A percentile compares a stretch with the other conserved stretches of the same genome.
Conservation (phyloP, 2,888 invertebrate species). For the Coenonympha glycerion region DNA sequence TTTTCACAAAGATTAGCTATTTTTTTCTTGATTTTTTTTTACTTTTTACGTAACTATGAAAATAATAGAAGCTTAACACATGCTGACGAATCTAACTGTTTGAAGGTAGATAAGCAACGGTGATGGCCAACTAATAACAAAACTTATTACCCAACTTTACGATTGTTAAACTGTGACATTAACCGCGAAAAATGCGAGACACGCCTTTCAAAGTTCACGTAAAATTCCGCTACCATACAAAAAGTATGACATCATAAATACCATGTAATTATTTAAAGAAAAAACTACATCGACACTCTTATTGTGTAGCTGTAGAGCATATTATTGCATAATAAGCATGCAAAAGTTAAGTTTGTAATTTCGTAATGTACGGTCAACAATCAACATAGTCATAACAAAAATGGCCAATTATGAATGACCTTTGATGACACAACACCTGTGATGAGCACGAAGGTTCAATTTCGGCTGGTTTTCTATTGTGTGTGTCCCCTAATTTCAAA, state of each 20-base stretch:
- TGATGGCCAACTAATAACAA: background rate
- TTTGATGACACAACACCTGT: slow-evolving; percentile 27
- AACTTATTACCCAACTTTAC: background rate
- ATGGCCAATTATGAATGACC: slow-evolving; percentile 31
- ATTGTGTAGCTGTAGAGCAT: slow-evolving; percentile 3
- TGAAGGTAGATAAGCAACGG: too few species aligned
- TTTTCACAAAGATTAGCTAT: too few species aligned
- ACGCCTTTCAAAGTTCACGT: slow-evolving; percentile 18
- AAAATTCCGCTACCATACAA: slow-evolving; percentile 26
- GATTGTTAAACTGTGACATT: slow-evolving; percentile 5
- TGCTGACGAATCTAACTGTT: too few species aligned
- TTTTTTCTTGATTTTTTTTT: too few species aligned
- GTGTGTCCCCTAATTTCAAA: slow-evolving; percentile 19
- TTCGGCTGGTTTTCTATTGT: slow-evolving; percentile 22
- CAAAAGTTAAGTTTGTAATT: background rate
- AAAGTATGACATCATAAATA: slow-evolving; percentile 18
- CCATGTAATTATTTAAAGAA: slow-evolving; percentile 1
- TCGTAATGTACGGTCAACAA: slow-evolving; percentile 5
- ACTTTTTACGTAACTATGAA: too few species aligned
- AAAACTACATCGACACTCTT: slow-evolving; percentile 6
- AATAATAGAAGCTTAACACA: too few species aligned
- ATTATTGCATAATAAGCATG: slow-evolving; percentile 3
- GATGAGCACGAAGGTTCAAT: slow-evolving; percentile 31
- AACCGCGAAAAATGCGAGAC: slow-evolving; percentile 20
- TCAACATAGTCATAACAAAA: slow-evolving; percentile 7